Evolutionary conservation across 2,888 invertebrate genomes (phyloP).

Genomic region (Eucriotettix oculatus): DNA sequence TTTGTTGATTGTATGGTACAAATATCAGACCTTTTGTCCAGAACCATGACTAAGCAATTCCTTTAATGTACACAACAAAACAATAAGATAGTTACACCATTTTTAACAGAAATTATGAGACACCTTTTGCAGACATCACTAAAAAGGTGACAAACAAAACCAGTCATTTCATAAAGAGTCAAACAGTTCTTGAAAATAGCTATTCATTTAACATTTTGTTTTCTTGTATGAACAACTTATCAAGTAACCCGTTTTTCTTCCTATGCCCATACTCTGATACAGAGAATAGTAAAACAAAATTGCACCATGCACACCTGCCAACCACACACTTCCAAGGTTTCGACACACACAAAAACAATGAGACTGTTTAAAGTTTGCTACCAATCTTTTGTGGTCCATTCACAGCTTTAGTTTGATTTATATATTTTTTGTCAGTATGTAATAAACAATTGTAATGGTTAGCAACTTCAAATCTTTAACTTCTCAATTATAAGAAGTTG

Average conservation of each 20-base stretch:
- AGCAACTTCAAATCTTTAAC: no score
- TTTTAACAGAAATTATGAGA: no score
- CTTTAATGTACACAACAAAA: no score
- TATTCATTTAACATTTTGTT: slow-evolving; percentile 1
- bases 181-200: background rate
- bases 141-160: background rate
- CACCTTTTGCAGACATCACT: background rate
- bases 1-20: no score
- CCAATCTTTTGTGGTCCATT: slow-evolving; percentile 12
- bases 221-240: background rate
- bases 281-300: slow-evolving; percentile 3
- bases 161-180: background rate
- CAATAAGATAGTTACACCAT: no score
- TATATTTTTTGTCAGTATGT: no score
- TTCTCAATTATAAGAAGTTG: no score
- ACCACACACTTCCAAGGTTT: slow-evolving; percentile 1
- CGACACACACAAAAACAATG: background rate
- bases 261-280: background rate
- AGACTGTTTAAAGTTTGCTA: slow-evolving; percentile 6
- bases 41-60: no score
- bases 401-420: background rate
- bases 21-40: no score
- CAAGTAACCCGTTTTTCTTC: background rate
- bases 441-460: no score
- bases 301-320: slow-evolving; percentile 6